Base-by-base conservation (phyloP, 2,113 vertebrate genomes). In the Cisticola juncidis region DNA sequence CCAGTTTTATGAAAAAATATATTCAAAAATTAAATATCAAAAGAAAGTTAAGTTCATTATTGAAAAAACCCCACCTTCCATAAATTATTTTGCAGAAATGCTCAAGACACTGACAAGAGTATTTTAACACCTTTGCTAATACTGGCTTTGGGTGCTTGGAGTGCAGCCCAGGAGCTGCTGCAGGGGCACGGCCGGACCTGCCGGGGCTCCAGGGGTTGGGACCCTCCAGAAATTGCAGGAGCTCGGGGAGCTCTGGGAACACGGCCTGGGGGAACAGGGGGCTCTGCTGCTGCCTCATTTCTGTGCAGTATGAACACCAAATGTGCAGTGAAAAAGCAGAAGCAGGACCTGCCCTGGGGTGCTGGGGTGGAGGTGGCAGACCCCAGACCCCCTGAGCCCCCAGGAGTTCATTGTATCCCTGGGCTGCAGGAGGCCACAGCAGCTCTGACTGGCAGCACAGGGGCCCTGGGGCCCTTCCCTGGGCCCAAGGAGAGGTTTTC, bases 11-110 rank as follows among this genome's bases (percentile, higher is more conserved):
- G 97, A 97, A 97, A 97, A 97, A 97, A 97, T 96, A 97, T 88
- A 97, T 91, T 92, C 95, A 95, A 91, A 92, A 91, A 91, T 96
- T 95, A 96, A 96, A 95, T 97, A 97, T 92, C 93, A 97, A 96
- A 97, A 96, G 95, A 68, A 83, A 94, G 57, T 84, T 57, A 86
- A 90, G 38, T 97, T 95, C 94, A 94, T 94, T 71, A 76, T 14
- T 80, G 81, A 22, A 86, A 90, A 47, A 47, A 48, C 10, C 21
- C 1, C 5, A 51, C 23, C 71, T 65, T 91, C 53, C 95, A 95
- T 96, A 95, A 96, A 83, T 97, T 95, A 97, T 81, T 73, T 85
- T 93, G 72, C 94, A 96, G 93, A 94, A 95, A 86, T 71, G 72
- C 81, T 95, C 62, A 90, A 93, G 80, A 95, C 91, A 83, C 88